Base-by-base conservation (phyloP, 2,888 invertebrate genomes). In the Sycophila texana region DNA sequence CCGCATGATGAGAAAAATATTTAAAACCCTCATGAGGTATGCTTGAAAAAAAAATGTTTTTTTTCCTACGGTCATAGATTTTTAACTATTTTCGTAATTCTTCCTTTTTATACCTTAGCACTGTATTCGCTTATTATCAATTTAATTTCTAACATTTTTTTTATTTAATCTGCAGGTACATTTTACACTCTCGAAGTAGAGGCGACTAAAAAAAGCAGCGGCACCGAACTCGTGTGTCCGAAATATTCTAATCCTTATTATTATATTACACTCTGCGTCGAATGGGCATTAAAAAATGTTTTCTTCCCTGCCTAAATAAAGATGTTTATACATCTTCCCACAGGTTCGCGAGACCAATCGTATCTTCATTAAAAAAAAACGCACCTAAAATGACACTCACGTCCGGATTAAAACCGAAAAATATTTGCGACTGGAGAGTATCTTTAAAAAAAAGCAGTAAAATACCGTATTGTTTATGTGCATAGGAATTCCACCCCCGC, bases 121-220 rank as follows among this genome's bases (percentile, higher is more conserved):
- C 49, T 75, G 63, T 55, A 53, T 39, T 74, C 71, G 76, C 65
- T 77, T 82, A 83, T 77, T 71, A 82, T 84, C 80, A 81, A 80
- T 79, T 82, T 77, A 83, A 80, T 83, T 83, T 83, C 82, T 86
- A 84, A 84, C 83, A 83, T 84, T 82, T 84, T 73, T 73, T 72
- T 78, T 83, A 84, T 84, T 85, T 84, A 57, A 84, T 85, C 88
- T 87, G 85, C 88, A 88, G 88, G 88, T 88, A 88, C 88, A 83
- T 87, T 79, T 86, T 87, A 86, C 86, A 87, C 86, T 88, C 85
- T 85, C 81, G 84, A 85, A 84, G 81, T 82, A 82, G 80, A 80
- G 77, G 80, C 78, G 82, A 79, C 74, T 79, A 79, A 79, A 39
- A 30, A 10, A 81, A 79, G 79, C 74, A 63, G 61, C 67, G 67